Evolutionary conservation across 1,140 invertebrate species (phyloP).

Genomic region (Phymorhynchus buccinoides): DNA sequence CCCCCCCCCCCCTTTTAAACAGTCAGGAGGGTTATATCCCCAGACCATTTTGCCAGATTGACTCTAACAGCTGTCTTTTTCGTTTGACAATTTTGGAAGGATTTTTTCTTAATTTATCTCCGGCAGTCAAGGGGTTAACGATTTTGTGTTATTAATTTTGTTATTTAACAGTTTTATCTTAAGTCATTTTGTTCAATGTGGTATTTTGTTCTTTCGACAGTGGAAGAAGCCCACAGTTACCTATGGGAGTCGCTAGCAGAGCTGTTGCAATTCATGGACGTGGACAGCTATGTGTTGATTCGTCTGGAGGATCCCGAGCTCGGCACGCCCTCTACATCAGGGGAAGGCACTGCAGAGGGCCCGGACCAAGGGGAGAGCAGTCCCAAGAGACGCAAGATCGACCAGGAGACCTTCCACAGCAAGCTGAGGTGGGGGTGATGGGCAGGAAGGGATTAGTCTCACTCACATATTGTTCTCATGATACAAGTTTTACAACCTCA

Average conservation of each 20-base stretch:
- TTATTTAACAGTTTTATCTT: too few relatives aligned
- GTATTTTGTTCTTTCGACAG: slow-evolving; percentile 47
- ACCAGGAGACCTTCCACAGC: slow-evolving; percentile 75
- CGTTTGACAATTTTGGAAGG: too few relatives aligned
- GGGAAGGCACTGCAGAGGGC: slow-evolving; percentile 38
- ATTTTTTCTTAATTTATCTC: too few relatives aligned
- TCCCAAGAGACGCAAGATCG: slow-evolving; percentile 64
- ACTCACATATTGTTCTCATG: too few relatives aligned
- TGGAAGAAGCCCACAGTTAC: slow-evolving; percentile 53
- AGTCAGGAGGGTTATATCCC: too few relatives aligned
- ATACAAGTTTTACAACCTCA: too few relatives aligned
- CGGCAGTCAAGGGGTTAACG: too few relatives aligned
- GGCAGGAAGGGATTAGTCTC: not conserved
- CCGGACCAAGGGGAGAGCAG: slow-evolving; percentile 55
- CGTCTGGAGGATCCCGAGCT: slow-evolving; percentile 72
- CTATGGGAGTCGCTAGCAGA: slow-evolving; percentile 84
- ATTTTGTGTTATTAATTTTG: too few relatives aligned
- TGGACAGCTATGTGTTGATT: slow-evolving; percentile 75
- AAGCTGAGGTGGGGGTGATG: slow-evolving; percentile 59
- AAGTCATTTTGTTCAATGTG: too few relatives aligned
- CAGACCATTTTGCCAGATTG: too few relatives aligned
- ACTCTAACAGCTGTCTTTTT: too few relatives aligned
- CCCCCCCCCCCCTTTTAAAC: too few relatives aligned
- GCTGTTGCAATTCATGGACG: slow-evolving; percentile 76
- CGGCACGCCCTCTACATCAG: slow-evolving; percentile 40